A percentile compares a stretch with the other conserved stretches of the same genome.
phyloP scores from a whole-genome alignment of 2,113 vertebrate genomes.

The Myotis lucifugus region DNA sequence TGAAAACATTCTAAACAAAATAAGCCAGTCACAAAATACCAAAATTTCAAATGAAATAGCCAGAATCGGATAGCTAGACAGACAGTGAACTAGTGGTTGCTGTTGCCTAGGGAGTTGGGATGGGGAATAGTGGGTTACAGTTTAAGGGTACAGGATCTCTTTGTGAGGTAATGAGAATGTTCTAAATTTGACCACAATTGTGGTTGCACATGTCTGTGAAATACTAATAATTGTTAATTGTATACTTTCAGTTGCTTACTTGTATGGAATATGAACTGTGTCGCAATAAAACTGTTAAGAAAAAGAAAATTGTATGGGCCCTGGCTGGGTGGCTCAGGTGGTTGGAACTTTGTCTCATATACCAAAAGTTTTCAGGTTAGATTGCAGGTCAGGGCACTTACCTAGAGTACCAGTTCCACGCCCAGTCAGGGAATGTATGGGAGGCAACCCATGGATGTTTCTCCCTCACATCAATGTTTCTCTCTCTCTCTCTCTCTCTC shows the following conservation, averaged over 20 bases:
- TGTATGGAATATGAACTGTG: not conserved
- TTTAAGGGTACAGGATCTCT: not conserved
- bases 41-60: not conserved
- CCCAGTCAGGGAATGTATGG: not conserved
- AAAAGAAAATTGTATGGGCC: not conserved
- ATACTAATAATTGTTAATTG: not conserved
- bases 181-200: not conserved
- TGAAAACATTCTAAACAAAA: not conserved
- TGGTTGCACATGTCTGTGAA: not conserved
- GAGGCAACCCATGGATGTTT: not conserved
- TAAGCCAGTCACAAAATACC: not conserved
- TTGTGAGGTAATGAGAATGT: not conserved
- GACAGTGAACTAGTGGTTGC: not conserved
- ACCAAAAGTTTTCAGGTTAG: not conserved
- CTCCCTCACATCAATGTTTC: not conserved
- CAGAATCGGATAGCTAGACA: not conserved
- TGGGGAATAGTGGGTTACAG: not conserved
- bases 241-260: not conserved
- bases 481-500: not conserved
- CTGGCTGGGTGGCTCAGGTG: not conserved
- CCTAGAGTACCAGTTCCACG: not conserved
- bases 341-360: not conserved
- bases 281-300: not conserved
- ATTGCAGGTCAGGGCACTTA: not conserved
- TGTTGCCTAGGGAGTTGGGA: not conserved